A percentile compares a stretch with the other conserved stretches of the same genome.
These are phyloP conservation scores for Corythaixoides concolor DNA, from an alignment of 2,113 vertebrate genomes.

Conservation along the genomic window DNA sequence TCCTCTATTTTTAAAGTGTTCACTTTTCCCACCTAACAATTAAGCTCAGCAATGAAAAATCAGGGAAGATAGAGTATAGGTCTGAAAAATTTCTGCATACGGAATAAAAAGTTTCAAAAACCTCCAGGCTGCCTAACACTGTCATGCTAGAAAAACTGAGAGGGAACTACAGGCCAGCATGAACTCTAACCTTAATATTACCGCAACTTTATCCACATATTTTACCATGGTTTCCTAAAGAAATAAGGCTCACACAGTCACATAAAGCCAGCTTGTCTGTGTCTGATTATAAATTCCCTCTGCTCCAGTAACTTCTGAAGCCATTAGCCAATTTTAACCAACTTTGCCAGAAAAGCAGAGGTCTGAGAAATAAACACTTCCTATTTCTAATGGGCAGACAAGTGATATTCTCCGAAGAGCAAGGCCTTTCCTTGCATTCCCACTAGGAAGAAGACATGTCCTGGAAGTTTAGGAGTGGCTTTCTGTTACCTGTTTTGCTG, in stretches of 20 bases:
- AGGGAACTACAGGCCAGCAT: slow-evolving; percentile 25
- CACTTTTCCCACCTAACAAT: neutral
- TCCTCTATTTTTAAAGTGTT: neutral
- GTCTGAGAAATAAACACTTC: neutral
- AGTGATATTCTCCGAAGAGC: neutral
- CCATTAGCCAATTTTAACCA: slow-evolving; percentile 28
- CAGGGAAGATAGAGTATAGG: neutral
- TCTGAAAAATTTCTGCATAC: neutral
- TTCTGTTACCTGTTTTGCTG: neutral
- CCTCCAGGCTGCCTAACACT: neutral
- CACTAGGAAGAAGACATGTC: neutral
- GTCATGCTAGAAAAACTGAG: slow-evolving; percentile 31
- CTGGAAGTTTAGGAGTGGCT: neutral
- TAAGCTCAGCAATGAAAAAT: neutral
- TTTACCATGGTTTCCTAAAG: slow-evolving; percentile 49
- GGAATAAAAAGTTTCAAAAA: slow-evolving; percentile 30
- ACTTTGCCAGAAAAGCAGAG: slow-evolving; percentile 14
- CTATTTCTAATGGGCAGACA: neutral
- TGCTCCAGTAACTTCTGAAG: slow-evolving; percentile 54
- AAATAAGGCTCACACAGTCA: slow-evolving; percentile 22
- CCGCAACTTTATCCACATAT: slow-evolving; percentile 54
- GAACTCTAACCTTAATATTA: slow-evolving; percentile 62
- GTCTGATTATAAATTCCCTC: slow-evolving; percentile 61
- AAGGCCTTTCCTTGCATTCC: neutral
- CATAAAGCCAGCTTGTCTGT: slow-evolving; percentile 51